Percentiles rank a stretch among this genome's conserved stretches.
phyloP scores from a whole-genome alignment of 2,113 vertebrate genomes.

The Hymenochirus boettgeri region DNA sequence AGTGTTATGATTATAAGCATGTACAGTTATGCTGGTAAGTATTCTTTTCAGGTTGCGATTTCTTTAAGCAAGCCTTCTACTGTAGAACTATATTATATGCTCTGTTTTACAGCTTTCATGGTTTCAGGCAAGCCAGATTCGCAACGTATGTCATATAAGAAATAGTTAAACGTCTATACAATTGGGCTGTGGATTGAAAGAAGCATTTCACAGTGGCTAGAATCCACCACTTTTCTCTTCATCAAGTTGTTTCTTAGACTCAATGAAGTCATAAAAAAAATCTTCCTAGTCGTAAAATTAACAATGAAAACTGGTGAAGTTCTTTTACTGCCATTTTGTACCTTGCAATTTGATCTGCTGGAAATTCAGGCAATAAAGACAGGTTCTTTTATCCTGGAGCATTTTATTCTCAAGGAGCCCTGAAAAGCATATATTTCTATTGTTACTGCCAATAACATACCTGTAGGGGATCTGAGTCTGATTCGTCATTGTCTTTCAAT shows the following conservation, averaged over 20 bases:
- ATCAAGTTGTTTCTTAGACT: neutral
- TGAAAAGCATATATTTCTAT: constrained; percentile 39
- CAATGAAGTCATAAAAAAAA: neutral
- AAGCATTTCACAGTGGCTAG: too few relatives aligned
- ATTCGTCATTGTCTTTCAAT: constrained; percentile 33
- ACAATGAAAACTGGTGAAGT: constrained; percentile 2
- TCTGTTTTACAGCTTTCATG: too few relatives aligned
- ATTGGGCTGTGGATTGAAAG: too few relatives aligned
- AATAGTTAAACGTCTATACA: too few relatives aligned
- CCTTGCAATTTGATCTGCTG: constrained; percentile 8
- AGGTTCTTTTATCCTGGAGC: constrained; percentile 24
- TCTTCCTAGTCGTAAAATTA: neutral
- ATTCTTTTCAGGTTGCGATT: too few relatives aligned
- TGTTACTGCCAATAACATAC: constrained; percentile 30
- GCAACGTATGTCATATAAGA: too few relatives aligned
- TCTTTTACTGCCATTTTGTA: constrained; percentile 7
- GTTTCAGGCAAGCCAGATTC: too few relatives aligned
- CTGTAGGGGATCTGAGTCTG: constrained; percentile 28
- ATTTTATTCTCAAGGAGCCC: constrained; percentile 31
- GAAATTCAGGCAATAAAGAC: constrained; percentile 5
- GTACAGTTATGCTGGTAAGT: too few relatives aligned
- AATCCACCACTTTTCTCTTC: neutral
- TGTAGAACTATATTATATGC: too few relatives aligned
- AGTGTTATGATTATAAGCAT: too few relatives aligned
- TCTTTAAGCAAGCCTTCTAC: too few relatives aligned